Percentiles rank a stretch among this genome's conserved stretches.
Conservation (phyloP, 2,888 invertebrate species). For the Dryobotodes eremita region DNA sequence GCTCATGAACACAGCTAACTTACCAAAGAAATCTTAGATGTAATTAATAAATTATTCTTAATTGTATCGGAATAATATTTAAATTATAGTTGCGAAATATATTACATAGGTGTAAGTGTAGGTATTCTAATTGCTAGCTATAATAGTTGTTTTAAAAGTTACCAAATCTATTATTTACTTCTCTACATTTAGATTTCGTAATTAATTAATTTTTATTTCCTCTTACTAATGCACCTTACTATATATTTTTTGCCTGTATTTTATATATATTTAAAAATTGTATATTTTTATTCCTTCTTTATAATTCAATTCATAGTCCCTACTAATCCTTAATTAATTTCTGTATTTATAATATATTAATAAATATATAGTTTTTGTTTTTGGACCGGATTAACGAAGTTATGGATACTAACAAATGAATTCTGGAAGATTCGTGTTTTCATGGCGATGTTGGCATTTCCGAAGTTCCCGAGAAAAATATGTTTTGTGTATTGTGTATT, state of each 20-base stretch:
- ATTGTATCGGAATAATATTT: constrained; percentile 33
- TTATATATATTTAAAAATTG: neutral
- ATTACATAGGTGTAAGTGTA: constrained; percentile 40
- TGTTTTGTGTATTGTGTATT: constrained; percentile 77
- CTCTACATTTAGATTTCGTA: constrained; percentile 26
- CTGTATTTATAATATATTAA: constrained; percentile 33
- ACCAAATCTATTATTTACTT: constrained; percentile 46
- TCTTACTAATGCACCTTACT: constrained; percentile 46
- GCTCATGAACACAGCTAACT: constrained; percentile 85
- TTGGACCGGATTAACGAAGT: constrained; percentile 50
- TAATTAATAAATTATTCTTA: constrained; percentile 58
- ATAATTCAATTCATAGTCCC: constrained; percentile 20
- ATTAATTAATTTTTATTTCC: constrained; percentile 32
- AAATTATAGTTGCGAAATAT: constrained; percentile 36
- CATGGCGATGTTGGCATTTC: constrained; percentile 59
- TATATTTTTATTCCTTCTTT: constrained; percentile 18
- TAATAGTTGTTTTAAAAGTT: constrained; percentile 44
- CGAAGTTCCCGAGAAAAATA: constrained; percentile 59
- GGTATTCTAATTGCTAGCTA: constrained; percentile 38
- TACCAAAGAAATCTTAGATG: constrained; percentile 85
- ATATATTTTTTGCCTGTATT: constrained; percentile 34
- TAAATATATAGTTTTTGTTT: constrained; percentile 24
- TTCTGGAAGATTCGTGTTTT: constrained; percentile 60
- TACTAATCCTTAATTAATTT: constrained; percentile 37
- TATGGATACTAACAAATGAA: constrained; percentile 62